phyloP scores from a whole-genome alignment of 2,797 vertebrate genomes.

The Setipinna tenuifilis region DNA sequence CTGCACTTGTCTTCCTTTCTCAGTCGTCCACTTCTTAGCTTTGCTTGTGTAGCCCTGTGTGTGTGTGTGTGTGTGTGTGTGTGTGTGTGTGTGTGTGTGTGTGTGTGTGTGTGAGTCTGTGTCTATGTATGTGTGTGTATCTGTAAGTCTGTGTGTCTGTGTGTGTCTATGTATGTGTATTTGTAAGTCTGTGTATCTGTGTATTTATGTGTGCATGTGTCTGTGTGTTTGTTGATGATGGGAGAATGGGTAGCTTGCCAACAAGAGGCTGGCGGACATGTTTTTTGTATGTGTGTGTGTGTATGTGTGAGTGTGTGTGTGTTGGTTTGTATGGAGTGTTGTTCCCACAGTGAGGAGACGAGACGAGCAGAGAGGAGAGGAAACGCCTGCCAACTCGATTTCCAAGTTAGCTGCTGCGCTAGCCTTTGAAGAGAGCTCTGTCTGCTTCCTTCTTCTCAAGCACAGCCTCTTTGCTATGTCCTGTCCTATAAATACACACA shows the following conservation, averaged over 20 bases:
- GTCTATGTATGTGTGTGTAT: neutral
- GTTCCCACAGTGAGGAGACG: neutral
- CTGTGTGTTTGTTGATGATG: neutral
- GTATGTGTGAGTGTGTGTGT: neutral
- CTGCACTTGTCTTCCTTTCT: neutral
- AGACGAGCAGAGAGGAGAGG: constrained; percentile 39
- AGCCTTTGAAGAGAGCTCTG: constrained; percentile 57
- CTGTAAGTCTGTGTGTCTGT: too few species aligned
- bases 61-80: constrained; percentile 2
- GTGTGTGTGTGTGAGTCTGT: neutral
- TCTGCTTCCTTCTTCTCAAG: constrained; percentile 44
- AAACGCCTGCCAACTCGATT: constrained; percentile 50
- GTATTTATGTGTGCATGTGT: too few species aligned
- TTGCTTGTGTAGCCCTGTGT: neutral
- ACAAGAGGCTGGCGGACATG: neutral
- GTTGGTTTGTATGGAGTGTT: neutral
- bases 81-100: neutral
- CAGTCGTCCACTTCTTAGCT: constrained; percentile 21
- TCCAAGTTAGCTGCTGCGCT: constrained; percentile 45
- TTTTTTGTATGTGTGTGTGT: neutral
- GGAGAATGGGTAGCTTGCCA: constrained; percentile 7
- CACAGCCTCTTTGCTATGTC: constrained; percentile 49
- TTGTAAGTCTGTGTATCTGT: neutral
- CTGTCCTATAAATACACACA: constrained; percentile 48
- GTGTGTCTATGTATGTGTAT: neutral